Percentiles rank a stretch among this genome's conserved stretches.
Evolutionary conservation across 1,140 invertebrate species (phyloP).

Genomic region (Coptotermes formosanus): DNA sequence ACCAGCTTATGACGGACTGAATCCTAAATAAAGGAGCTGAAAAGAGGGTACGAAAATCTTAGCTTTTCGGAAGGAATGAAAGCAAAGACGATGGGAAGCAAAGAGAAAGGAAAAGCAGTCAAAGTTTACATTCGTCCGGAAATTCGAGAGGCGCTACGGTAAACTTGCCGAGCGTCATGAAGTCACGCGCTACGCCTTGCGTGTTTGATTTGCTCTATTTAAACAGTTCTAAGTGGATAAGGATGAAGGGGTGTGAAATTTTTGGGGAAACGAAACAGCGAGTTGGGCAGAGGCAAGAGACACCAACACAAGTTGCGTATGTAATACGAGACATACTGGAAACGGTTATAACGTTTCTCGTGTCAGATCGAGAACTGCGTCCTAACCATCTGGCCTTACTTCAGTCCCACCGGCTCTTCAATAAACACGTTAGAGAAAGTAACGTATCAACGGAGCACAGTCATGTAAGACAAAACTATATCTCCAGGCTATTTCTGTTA

Average conservation of each 20-base stretch:
- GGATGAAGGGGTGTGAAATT: not conserved
- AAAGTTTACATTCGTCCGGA: conserved; percentile 1
- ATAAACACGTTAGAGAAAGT: not conserved
- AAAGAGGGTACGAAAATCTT: not conserved
- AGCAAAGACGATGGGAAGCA: not conserved
- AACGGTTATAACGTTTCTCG: not conserved
- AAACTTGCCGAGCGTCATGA: not conserved
- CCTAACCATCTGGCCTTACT: not conserved
- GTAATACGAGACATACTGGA: not conserved
- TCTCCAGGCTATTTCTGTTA: too few species aligned
- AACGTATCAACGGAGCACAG: not conserved
- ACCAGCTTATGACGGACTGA: too few species aligned
- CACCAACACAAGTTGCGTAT: not conserved
- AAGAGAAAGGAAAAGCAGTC: not conserved
- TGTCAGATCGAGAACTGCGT: not conserved
- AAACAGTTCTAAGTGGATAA: conserved; percentile 12
- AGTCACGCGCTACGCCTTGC: not conserved
- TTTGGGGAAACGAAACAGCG: not conserved
- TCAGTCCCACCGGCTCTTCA: not conserved
- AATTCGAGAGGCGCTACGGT: not conserved
- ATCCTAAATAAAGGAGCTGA: not conserved
- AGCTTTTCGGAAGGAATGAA: not conserved
- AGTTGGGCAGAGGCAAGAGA: not conserved
- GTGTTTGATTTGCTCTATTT: conserved; percentile 9
- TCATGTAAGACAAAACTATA: too few species aligned